These are phyloP conservation scores for Philopedon plagiatum DNA, from an alignment of 2,888 invertebrate species.

Conservation along the genomic window DNA sequence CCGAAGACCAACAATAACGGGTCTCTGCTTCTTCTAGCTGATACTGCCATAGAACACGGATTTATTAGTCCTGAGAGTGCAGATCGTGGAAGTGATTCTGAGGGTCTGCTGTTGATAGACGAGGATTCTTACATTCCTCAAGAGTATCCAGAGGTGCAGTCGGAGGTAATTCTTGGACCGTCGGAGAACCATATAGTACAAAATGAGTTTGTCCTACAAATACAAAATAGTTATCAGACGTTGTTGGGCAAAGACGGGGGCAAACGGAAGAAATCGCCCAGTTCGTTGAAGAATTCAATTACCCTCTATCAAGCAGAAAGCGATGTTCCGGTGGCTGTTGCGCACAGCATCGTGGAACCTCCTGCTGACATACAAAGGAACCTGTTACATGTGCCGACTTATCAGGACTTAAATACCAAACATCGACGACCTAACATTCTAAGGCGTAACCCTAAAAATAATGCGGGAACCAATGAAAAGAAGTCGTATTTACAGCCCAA, in stretches of 20 bases:
- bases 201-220: background rate
- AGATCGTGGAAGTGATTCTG: conserved; percentile 13
- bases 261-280: background rate
- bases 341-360: background rate
- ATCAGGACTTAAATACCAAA: background rate
- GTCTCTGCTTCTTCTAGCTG: background rate
- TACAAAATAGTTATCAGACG: background rate
- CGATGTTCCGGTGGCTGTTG: background rate
- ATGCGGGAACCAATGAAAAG: background rate
- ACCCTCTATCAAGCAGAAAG: background rate
- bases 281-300: background rate
- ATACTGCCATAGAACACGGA: background rate
- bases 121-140: background rate
- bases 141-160: background rate
- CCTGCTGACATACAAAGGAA: background rate
- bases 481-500: background rate
- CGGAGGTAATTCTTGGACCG: background rate
- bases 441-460: background rate
- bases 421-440: background rate
- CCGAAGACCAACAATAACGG: background rate
- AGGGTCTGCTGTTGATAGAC: conserved; percentile 8
- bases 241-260: background rate
- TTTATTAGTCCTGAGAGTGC: background rate
- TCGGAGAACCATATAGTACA: background rate
- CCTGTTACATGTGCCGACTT: background rate